phyloP scores from a whole-genome alignment of 2,888 invertebrate genomes.

The Epistrophella euchroma region DNA sequence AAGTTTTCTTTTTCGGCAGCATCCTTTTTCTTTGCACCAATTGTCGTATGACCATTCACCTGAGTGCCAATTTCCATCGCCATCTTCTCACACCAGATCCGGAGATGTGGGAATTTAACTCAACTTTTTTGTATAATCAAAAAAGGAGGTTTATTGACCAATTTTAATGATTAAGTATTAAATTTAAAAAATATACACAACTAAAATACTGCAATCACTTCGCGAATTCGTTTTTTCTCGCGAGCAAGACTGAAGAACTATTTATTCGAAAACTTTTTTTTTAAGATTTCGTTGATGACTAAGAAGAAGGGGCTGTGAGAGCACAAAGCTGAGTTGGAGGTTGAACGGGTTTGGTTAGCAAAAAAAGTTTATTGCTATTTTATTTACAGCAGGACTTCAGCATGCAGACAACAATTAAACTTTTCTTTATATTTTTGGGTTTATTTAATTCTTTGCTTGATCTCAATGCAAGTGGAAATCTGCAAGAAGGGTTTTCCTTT shows the following conservation, averaged over 20 bases:
- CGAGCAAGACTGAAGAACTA: slow-evolving; percentile 45
- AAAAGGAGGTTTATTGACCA: slow-evolving; percentile 46
- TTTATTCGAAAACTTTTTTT: slow-evolving; percentile 35
- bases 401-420: slow-evolving; percentile 35
- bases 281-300: slow-evolving; percentile 24
- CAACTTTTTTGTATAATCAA: slow-evolving; percentile 36
- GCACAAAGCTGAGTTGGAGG: slow-evolving; percentile 16
- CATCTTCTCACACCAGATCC: slow-evolving; percentile 77
- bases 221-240: slow-evolving; percentile 30
- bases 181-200: slow-evolving; percentile 59
- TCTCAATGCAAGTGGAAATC: slow-evolving; percentile 61
- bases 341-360: slow-evolving; percentile 6
- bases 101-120: slow-evolving; percentile 55
- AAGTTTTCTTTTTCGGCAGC: slow-evolving; percentile 82
- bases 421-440: slow-evolving; percentile 26
- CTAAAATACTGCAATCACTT: slow-evolving; percentile 64
- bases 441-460: slow-evolving; percentile 28
- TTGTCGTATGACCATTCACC: slow-evolving; percentile 80
- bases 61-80: slow-evolving; percentile 82
- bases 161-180: slow-evolving; percentile 40
- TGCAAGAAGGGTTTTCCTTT: slow-evolving; percentile 61
- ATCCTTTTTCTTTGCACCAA: slow-evolving; percentile 81
- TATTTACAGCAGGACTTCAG: slow-evolving; percentile 31
- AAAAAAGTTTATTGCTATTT: slow-evolving; percentile 30
- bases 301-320: slow-evolving; percentile 30